Evolutionary conservation across 2,888 invertebrate genomes (phyloP), one percentile per base, ranked within the genome.

Genomic region (Orthosia incerta): DNA sequence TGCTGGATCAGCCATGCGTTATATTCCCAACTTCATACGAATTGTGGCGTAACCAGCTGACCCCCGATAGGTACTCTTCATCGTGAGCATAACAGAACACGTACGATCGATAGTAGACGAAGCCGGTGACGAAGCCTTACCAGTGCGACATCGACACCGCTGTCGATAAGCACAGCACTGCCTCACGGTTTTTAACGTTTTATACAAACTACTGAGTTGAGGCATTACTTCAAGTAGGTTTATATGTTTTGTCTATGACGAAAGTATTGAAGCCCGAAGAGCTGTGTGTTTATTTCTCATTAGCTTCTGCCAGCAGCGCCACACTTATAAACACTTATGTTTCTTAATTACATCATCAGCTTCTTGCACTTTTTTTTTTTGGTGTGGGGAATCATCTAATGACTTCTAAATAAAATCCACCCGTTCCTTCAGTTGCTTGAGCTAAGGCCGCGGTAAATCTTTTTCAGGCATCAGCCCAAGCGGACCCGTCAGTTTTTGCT

Each of bases 41-140:
- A 51, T n/a, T 18, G 11, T n/a, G 4, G 7, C 50, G 7, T 50
- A 64, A 64, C 23, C 50, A 64, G 55, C 39, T 59, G 62, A 71
- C 59, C 13, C 39, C 26, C 20, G 39, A 39, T 18, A 18, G 31
- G 15, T 26, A 18, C 4, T 13, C 18, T 45, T 50, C 16, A 16
- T 59, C 45, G 61, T 71, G 68, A 50, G 20, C 64, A 65, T 62
- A 60, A 75, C 63, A 55, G 68, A 65, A 72, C 67, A 65, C 79
- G 55, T 45, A 61, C 63, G 91, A 89, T 94, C 94, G 92, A 94
- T 94, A 86, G 91, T 91, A 93, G 94, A 93, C 93, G 94, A 94
- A 94, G 94, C 94, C 94, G 16, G 61, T 63, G 48, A 3, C 23
- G 90, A 90, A 90, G 87, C 90, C 91, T 2, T 82, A 89, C 4